Percentiles rank a stretch among this genome's conserved stretches.
phyloP scores from a whole-genome alignment of 2,797 vertebrate species.

The Lycodopsis pacificus region DNA sequence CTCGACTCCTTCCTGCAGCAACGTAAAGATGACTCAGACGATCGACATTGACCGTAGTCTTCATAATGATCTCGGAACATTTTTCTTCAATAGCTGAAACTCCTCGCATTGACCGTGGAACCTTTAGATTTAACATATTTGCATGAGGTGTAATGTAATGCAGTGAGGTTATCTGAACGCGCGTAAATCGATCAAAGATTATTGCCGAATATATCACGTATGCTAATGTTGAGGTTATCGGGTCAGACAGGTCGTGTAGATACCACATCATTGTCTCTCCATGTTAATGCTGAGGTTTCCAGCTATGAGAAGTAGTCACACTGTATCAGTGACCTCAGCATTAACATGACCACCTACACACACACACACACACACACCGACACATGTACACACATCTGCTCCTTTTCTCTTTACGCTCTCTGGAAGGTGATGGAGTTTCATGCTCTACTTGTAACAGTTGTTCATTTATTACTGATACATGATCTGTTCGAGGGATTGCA shows the following conservation, averaged over 20 bases:
- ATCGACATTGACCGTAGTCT: fast-evolving
- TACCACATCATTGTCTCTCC: slow-evolving; percentile 33
- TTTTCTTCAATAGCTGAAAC: background rate
- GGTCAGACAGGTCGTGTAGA: slow-evolving; percentile 22
- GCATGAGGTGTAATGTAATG: background rate
- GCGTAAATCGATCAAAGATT: background rate
- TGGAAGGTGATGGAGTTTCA: background rate
- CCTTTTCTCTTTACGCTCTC: background rate
- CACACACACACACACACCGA: background rate
- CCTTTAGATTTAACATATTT: background rate
- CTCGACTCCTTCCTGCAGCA: background rate
- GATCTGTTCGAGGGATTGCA: background rate
- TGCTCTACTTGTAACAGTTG: background rate
- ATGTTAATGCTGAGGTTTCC: slow-evolving; percentile 71
- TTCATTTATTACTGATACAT: background rate
- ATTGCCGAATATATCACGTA: background rate
- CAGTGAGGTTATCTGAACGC: background rate
- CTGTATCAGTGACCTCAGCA: slow-evolving; percentile 74
- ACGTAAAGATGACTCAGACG: background rate
- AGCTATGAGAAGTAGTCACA: slow-evolving; percentile 50
- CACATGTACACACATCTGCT: slow-evolving; percentile 6
- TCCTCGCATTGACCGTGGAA: background rate
- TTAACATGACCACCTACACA: slow-evolving; percentile 51
- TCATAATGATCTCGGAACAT: background rate
- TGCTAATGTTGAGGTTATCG: slow-evolving; percentile 73